Evolutionary conservation across 2,888 invertebrate genomes (phyloP), one percentile per base, ranked within the genome.

Genomic region (Carpatolechia fugitivella): DNA sequence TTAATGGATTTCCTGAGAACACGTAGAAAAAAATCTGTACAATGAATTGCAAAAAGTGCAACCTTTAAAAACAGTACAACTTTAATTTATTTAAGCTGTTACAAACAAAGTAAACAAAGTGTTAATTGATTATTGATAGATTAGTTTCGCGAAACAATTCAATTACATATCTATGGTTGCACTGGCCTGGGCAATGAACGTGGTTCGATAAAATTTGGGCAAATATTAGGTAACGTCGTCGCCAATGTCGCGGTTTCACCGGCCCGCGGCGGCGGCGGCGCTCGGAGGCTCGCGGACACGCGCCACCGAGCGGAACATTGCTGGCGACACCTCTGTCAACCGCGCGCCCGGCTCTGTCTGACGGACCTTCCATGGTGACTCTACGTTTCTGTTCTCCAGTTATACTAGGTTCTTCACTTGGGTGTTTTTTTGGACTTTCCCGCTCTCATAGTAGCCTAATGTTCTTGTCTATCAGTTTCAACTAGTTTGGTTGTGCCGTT

Each of bases 271-370:
- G 36, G 3, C n/a, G 14, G 14, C 14, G 29, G 13, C 47, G 11
- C n/a, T n/a, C n/a, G n/a, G 48, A 18, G 35, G n/a, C 24, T 16
- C 14, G 48, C 65, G 65, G 82, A 58, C 72, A 81, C 80, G 86
- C 79, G 83, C 74, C 68, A 66, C 71, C 69, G 80, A 81, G 80
- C 86, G 81, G 75, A 84, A 86, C 78, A 85, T 85, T 79, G 82
- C 74, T 80, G 77, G 75, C 78, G 80, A 83, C 82, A 80, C 80
- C 69, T n/a, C n/a, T n/a, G n/a, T n/a, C 76, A 6, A 6, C 3
- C 24, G 11, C 29, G 29, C 11, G 40, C 10, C 18, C 40, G 11
- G 18, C 7, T 16, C 38, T 16, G 14, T 5, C 20, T 11, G 18
- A 16, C 11, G 18, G 18, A 3, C 18, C 18, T 1, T 20, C 11